Evolutionary conservation across 2,797 vertebrate species (phyloP).

Genomic region (Falco rusticolus): DNA sequence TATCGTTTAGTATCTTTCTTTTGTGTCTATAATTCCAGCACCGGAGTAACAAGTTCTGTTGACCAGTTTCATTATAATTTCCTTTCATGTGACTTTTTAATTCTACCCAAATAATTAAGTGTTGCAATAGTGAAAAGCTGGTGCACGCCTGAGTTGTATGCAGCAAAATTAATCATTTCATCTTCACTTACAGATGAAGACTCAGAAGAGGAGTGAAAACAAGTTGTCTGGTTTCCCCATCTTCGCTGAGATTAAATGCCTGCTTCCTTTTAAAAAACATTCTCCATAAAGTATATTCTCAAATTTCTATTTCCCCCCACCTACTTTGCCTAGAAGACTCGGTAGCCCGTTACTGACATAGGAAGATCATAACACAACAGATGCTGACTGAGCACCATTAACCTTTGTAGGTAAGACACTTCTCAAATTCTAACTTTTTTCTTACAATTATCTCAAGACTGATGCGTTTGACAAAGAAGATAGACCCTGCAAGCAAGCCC

Average conservation of each 20-base stretch:
- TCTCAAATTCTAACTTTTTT: background rate
- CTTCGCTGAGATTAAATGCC: background rate
- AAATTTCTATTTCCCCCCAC: background rate
- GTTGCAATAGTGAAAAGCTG: slow-evolving; percentile 7
- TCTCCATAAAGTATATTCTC: background rate
- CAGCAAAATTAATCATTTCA: background rate
- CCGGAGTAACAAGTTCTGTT: slow-evolving; percentile 18
- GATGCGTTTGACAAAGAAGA: background rate
- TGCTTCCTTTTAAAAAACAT: background rate
- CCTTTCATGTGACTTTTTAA: slow-evolving; percentile 13
- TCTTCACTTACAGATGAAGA: background rate
- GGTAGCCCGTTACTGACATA: background rate
- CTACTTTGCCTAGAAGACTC: background rate
- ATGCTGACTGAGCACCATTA: background rate
- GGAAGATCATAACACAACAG: background rate
- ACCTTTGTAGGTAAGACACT: background rate
- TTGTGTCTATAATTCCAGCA: background rate
- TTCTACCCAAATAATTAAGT: background rate
- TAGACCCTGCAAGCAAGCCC: background rate
- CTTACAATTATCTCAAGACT: background rate
- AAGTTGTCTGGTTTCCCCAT: background rate
- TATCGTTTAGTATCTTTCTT: background rate
- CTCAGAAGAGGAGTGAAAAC: background rate
- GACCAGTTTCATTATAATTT: background rate
- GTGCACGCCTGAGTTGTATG: background rate